These are phyloP conservation scores for Platycercus adscitus DNA, from an alignment of 2,113 vertebrate species.

Conservation along the genomic window DNA sequence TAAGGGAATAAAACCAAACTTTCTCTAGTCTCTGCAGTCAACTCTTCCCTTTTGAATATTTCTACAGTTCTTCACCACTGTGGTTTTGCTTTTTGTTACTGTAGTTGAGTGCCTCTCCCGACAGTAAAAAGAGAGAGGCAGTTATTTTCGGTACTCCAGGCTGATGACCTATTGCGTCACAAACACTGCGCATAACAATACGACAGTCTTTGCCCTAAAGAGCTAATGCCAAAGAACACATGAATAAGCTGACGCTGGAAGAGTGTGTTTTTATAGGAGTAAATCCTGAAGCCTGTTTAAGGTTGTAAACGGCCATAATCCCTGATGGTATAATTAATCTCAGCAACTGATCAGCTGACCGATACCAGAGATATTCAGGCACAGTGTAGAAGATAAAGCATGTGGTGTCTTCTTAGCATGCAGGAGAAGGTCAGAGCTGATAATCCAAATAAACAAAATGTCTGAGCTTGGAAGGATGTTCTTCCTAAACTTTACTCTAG, in stretches of 20 bases:
- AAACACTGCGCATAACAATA: neutral
- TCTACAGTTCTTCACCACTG: neutral
- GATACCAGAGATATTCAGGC: neutral
- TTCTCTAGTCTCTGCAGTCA: neutral
- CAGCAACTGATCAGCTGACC: neutral
- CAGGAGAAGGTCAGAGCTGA: neutral
- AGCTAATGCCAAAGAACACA: conserved; percentile 1
- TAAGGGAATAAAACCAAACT: neutral
- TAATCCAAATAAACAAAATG: neutral
- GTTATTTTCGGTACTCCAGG: neutral
- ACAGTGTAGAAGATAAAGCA: neutral
- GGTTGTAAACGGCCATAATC: neutral
- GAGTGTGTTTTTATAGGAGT: neutral
- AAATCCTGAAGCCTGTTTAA: neutral
- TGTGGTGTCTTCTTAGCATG: neutral
- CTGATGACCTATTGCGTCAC: neutral
- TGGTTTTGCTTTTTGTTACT: neutral
- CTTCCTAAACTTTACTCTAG: neutral
- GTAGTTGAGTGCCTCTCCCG: neutral
- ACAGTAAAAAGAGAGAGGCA: neutral
- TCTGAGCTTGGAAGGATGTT: neutral
- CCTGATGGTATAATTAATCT: neutral
- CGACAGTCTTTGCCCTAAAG: neutral
- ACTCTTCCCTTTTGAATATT: neutral
- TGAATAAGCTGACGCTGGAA: neutral